A percentile compares a stretch with the other conserved stretches of the same genome.
Evolutionary conservation across 1,140 invertebrate genomes (phyloP).

Genomic region (Drosophila arizonae): DNA sequence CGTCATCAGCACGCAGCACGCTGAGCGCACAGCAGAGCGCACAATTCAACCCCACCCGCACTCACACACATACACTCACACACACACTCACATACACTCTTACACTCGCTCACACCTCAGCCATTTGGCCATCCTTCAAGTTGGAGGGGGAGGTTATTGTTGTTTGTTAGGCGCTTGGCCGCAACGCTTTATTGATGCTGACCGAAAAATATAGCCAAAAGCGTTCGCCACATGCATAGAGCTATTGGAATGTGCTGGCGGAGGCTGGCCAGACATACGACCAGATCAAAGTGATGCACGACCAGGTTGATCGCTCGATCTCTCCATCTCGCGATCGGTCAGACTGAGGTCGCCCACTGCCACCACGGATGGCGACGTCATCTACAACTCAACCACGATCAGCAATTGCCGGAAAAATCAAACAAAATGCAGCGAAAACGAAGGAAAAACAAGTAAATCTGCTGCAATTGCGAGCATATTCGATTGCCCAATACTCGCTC

Average conservation of each 20-base stretch:
- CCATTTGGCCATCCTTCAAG: conserved; percentile 43
- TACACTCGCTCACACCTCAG: conserved; percentile 18
- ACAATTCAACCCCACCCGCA: conserved; percentile 1
- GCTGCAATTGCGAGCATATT: not conserved
- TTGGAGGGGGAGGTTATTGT: conserved; percentile 70
- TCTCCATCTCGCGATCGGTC: not conserved
- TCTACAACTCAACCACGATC: not conserved
- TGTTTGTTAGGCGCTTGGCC: conserved; percentile 69
- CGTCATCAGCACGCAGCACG: conserved; percentile 59
- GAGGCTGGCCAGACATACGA: conserved; percentile 60
- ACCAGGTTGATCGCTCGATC: conserved; percentile 10
- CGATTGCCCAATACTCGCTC: not conserved
- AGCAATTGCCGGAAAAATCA: not conserved
- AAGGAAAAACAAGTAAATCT: not conserved
- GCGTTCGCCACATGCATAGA: not conserved
- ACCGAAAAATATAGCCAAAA: conserved; percentile 12
- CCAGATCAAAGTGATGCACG: conserved; percentile 67
- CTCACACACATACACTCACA: conserved; percentile 11
- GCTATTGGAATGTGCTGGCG: conserved; percentile 65
- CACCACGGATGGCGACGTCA: conserved; percentile 16
- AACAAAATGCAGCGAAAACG: not conserved
- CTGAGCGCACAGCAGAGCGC: conserved; percentile 27
- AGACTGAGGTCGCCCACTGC: conserved; percentile 21
- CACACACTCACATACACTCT: not conserved
- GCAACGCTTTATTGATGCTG: conserved; percentile 66